These are phyloP conservation scores for Eolophus roseicapilla DNA, from an alignment of 2,113 vertebrate species.

Conservation along the genomic window DNA sequence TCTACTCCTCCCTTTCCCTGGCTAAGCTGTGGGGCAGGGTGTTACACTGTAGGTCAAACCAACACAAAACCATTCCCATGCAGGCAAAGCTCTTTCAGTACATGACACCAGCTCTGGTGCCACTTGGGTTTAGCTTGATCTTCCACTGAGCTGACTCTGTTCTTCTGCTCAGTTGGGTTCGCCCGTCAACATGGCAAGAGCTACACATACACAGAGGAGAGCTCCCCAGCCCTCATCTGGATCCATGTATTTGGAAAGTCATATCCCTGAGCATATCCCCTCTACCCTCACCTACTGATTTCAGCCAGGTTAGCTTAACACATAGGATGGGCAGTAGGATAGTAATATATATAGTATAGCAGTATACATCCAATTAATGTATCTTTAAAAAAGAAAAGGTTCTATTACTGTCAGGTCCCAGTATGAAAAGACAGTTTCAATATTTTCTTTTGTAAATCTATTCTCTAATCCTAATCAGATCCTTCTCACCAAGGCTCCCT, in stretches of 20 bases:
- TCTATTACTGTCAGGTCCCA: background rate
- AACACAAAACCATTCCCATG: background rate
- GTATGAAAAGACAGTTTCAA: background rate
- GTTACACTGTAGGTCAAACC: background rate
- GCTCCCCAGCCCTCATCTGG: background rate
- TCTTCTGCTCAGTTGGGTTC: constrained; percentile 30
- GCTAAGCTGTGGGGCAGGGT: background rate
- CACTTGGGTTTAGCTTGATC: background rate
- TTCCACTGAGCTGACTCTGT: constrained; percentile 3
- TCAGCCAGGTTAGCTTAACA: background rate
- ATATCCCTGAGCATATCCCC: background rate
- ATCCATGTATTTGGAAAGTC: background rate
- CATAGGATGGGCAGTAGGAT: background rate
- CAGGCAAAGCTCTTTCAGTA: background rate
- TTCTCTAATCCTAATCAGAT: background rate
- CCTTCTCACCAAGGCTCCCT: background rate
- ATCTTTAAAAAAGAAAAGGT: background rate
- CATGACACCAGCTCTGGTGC: background rate
- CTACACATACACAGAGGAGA: background rate
- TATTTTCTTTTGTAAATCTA: constrained; percentile 14
- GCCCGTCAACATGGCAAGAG: background rate
- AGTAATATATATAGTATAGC: background rate
- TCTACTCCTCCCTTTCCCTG: background rate
- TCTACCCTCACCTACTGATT: background rate
- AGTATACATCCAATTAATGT: background rate